Conservation (phyloP, 35 echinoderm and acorn worm species). For the Ptychodera flava region DNA sequence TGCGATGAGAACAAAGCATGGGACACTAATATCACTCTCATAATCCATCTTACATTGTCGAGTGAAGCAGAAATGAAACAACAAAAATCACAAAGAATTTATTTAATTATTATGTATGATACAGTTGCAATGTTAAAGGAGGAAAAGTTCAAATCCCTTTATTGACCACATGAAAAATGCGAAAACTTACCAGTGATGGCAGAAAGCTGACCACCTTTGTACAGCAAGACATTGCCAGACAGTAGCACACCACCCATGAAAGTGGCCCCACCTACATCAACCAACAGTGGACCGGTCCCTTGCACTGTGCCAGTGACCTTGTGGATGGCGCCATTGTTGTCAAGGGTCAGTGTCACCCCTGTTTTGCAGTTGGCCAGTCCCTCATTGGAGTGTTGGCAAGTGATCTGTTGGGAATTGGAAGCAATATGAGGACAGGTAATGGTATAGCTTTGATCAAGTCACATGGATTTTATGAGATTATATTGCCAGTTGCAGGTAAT, state of each 20-base stretch:
- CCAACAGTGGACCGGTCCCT: slow-evolving; percentile 43
- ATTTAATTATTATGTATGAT: too few relatives aligned
- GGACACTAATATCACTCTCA: too few relatives aligned
- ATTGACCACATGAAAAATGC: not conserved
- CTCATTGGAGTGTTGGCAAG: slow-evolving; percentile 16
- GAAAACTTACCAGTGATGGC: not conserved
- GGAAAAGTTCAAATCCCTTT: too few relatives aligned
- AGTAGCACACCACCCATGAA: slow-evolving; percentile 65
- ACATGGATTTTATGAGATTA: not conserved
- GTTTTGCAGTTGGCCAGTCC: slow-evolving; percentile 28
- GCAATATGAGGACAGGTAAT: not conserved
- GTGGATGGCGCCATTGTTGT: slow-evolving; percentile 16
- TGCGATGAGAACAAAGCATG: too few relatives aligned
- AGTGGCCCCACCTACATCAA: slow-evolving; percentile 65
- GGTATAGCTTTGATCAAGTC: not conserved
- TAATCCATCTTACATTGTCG: too few relatives aligned
- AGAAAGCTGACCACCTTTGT: not conserved
- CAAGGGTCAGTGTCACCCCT: slow-evolving; percentile 30
- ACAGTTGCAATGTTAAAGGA: too few relatives aligned
- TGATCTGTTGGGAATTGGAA: slow-evolving; percentile 18
- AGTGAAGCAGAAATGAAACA: too few relatives aligned
- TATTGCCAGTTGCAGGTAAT: not conserved
- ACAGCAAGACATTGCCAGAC: slow-evolving; percentile 60
- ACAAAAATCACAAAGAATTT: too few relatives aligned
- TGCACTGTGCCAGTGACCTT: slow-evolving; percentile 63